phyloP scores from a whole-genome alignment of 2,888 invertebrate species.

The Ametastegia equiseti region DNA sequence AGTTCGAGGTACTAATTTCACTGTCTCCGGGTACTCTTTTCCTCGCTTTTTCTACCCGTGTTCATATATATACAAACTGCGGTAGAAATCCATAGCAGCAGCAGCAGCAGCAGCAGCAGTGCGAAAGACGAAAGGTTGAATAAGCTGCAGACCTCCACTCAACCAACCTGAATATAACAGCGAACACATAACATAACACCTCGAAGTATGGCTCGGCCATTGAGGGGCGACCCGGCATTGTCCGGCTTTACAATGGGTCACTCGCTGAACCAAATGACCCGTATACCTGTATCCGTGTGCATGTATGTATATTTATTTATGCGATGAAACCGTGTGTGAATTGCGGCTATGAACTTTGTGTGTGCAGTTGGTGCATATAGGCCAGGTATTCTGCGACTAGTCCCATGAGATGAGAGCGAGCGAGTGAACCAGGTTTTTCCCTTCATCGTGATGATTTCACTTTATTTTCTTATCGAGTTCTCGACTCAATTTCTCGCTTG shows the following conservation, averaged over 20 bases:
- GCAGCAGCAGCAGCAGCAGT: too few relatives aligned
- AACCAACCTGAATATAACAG: constrained; percentile 67
- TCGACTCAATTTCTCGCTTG: constrained; percentile 21
- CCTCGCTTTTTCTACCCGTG: neutral
- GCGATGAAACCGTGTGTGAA: neutral
- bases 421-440: constrained; percentile 10
- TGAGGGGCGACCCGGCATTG: constrained; percentile 69
- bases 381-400: neutral
- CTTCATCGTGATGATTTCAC: neutral
- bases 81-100: too few relatives aligned
- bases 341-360: neutral
- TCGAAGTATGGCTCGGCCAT: constrained; percentile 66
- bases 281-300: constrained; percentile 45
- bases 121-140: constrained; percentile 14
- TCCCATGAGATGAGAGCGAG: neutral
- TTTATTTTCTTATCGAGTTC: constrained; percentile 26
- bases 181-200: constrained; percentile 73
- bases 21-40: too few relatives aligned
- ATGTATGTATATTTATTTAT: constrained; percentile 38
- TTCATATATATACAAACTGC: too few relatives aligned
- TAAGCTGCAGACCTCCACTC: constrained; percentile 22
- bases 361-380: constrained; percentile 1
- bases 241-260: constrained; percentile 71
- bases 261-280: constrained; percentile 69
- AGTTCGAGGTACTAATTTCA: too few relatives aligned